phyloP scores from a whole-genome alignment of 2,797 vertebrate species.

The Clamator glandarius region DNA sequence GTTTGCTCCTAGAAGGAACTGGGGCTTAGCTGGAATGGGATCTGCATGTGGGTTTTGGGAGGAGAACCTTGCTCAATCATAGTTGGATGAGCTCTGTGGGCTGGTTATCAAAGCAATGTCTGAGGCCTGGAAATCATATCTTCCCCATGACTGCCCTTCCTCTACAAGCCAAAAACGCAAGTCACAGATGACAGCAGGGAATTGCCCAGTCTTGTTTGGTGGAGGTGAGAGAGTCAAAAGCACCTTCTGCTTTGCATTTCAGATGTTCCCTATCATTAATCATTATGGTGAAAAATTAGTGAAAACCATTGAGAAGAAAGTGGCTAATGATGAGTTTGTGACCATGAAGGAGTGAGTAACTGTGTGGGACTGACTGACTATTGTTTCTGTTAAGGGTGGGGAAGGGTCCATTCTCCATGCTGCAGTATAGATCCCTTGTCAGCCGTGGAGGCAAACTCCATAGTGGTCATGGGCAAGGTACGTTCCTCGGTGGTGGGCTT shows the following conservation, averaged over 20 bases:
- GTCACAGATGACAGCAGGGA: background rate
- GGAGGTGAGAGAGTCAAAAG: background rate
- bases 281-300: conserved; percentile 71
- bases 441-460: background rate
- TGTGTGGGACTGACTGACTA: background rate
- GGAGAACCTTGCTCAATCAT: background rate
- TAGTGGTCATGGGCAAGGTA: background rate
- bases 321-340: conserved; percentile 61
- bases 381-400: background rate
- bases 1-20: background rate
- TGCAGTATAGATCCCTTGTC: background rate
- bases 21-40: background rate
- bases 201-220: background rate
- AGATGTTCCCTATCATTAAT: conserved; percentile 83
- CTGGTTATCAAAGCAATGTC: background rate
- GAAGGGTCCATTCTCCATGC: rapidly evolving
- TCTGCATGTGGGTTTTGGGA: background rate
- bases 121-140: background rate
- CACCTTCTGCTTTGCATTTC: background rate
- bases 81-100: background rate
- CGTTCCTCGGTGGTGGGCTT: background rate
- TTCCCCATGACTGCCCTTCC: background rate
- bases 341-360: conserved; percentile 77
- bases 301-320: conserved; percentile 71
- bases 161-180: background rate